Percentiles rank a stretch among this genome's conserved stretches.
These are phyloP conservation scores for Hoplodrina ambigua DNA, from an alignment of 2,888 invertebrate species.

Conservation along the genomic window DNA sequence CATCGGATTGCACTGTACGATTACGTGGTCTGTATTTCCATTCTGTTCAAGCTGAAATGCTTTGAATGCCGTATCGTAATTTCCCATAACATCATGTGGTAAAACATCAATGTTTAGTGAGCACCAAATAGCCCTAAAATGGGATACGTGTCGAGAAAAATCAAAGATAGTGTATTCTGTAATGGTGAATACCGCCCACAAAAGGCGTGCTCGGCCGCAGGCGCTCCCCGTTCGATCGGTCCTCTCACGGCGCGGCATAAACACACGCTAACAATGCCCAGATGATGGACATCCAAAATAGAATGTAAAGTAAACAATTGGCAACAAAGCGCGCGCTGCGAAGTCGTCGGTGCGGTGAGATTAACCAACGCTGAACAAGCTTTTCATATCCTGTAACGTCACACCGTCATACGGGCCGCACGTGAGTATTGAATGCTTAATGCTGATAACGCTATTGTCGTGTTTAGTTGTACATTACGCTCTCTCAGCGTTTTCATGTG, in stretches of 20 bases:
- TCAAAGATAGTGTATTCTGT: slow-evolving; percentile 28
- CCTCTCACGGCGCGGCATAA: slow-evolving; percentile 77
- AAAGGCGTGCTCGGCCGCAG: slow-evolving; percentile 79
- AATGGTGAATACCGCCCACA: slow-evolving; percentile 67
- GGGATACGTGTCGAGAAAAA: slow-evolving; percentile 28
- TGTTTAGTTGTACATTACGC: slow-evolving; percentile 41
- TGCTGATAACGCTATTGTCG: slow-evolving; percentile 58
- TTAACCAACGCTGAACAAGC: slow-evolving; percentile 77
- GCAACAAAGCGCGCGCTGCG: slow-evolving; percentile 85
- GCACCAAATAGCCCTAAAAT: slow-evolving; percentile 14
- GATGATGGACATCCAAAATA: slow-evolving; percentile 90
- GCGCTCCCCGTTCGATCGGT: slow-evolving; percentile 69
- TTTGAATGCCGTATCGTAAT: slow-evolving; percentile 25
- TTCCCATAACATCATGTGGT: slow-evolving; percentile 4
- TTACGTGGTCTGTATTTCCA: slow-evolving; percentile 73
- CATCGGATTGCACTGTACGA: slow-evolving; percentile 73
- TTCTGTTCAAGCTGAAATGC: slow-evolving; percentile 65
- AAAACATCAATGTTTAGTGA: slow-evolving; percentile 5
- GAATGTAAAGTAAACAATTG: slow-evolving; percentile 87
- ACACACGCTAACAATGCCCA: slow-evolving; percentile 88
- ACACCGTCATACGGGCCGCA: slow-evolving; percentile 70
- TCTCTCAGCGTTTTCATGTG: slow-evolving; percentile 38
- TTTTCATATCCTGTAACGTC: slow-evolving; percentile 75
- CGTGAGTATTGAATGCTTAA: slow-evolving; percentile 61
- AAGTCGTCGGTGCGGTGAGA: slow-evolving; percentile 79